Evolutionary conservation across 2,113 vertebrate species (phyloP), one percentile per base, ranked within the genome.

Genomic region (Globicephala melas): DNA sequence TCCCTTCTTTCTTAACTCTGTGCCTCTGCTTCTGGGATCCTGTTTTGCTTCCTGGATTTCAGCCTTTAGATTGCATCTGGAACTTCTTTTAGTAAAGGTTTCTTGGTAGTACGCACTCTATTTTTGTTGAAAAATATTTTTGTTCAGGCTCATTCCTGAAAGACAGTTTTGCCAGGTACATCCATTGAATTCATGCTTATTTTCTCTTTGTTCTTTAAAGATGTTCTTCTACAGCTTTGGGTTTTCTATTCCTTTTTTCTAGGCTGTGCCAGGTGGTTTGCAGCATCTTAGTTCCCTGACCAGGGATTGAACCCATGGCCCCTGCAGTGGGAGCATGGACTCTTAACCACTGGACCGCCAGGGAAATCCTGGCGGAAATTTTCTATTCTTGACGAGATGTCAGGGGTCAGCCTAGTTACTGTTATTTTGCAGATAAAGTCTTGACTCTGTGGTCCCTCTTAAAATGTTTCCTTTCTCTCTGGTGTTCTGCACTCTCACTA

Each of bases 331-430:
- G 15, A 53, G 17, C 5, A 18, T 1, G 1, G 53, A 17, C 15
- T 6, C 15, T 18, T 53, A 53, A 17, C 53, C 53, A 53, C 53
- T 53, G 53, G 53, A 53, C 53, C 1, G 1, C 53, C 15, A 53
- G 53, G 53, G 17, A 53, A 53, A 18, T 53, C 53, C 53, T 17
- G 53, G 53, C 1, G 15, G 53, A 53, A 53, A 18, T 17, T 17
- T 53, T 53, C 25, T 26, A 0, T 41, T 44, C 5, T 2, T 31
- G 50, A 36, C 2, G 4, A n/a, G 41, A 23, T 3, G 7, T 4
- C 17, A 8, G 15, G 28, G 4, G 8, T 71, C 33, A 17, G 21
- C n/a, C 41, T 2, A 7, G 7, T 33, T 7, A 12, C 73, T 58
- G 13, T 0, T 14, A 4, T 17, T 83, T 20, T 68, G 47, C 3